Evolutionary conservation across 2,113 vertebrate genomes (phyloP), one percentile per base, ranked within the genome.

Genomic region (Chrysochloris asiatica): DNA sequence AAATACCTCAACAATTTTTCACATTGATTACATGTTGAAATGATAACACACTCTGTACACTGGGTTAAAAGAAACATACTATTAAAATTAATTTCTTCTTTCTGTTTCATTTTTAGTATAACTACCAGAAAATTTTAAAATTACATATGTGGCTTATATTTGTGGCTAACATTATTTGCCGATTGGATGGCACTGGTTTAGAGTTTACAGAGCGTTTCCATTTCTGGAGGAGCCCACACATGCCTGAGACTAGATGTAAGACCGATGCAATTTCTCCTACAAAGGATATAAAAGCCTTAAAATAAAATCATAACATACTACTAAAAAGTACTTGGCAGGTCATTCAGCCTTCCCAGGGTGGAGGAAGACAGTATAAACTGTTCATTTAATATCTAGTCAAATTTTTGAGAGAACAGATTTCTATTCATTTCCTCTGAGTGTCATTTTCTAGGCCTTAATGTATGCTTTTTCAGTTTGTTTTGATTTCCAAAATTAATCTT

Each of bases 391-490:
- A 76, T 28, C 83, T 30, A 75, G 24, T 56, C 61, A 88, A 84
- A 75, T 16, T 3, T 79, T 85, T 78, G 83, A 81, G 69, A 71
- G 78, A 82, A 47, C 19, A 36, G 13, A 7, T 33, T 90, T 80
- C 63, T 28, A 75, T 26, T 89, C 63, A 65, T 83, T 88, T 94
- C 83, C 71, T n/a, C n/a, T 90, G 10, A 83, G 36, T 85, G 71
- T 52, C n/a, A 61, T 90, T 83, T 86, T 63, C 47, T 0, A 92
- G 36, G 75, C 33, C 10, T 63, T 24, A 11, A 30, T 61, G 56
- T 26, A 69, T 8, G 26, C 41, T 73, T 77, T 73, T 69, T 33
- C 43, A 52, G 61, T 87, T 48, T 61, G 50, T n/a, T 79, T 91
- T 94, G 41, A 76, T 36, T 80, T 93, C n/a, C 41, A 83, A 56